A percentile compares a stretch with the other conserved stretches of the same genome.
Conservation (phyloP, 2,113 vertebrate species). For the Passer domesticus region DNA sequence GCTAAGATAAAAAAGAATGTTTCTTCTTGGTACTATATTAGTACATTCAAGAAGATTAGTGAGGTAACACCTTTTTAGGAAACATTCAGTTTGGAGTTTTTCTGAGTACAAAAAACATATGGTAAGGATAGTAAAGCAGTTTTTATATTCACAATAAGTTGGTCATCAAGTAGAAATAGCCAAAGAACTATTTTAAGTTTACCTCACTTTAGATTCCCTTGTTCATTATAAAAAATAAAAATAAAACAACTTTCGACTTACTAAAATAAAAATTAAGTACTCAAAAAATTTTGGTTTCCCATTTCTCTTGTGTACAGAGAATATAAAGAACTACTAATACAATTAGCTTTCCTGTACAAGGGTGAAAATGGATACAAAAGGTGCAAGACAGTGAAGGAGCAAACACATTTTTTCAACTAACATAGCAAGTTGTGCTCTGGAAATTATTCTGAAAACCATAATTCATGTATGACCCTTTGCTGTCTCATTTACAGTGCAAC, state of each 20-base stretch:
- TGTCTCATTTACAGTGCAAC: not conserved
- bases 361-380: not conserved
- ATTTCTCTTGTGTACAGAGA: not conserved
- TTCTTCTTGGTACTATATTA: not conserved
- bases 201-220: not conserved
- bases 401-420: not conserved
- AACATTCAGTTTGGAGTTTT: not conserved
- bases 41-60: not conserved
- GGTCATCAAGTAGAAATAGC: not conserved
- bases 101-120: not conserved
- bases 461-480: not conserved
- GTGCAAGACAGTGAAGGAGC: not conserved
- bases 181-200: not conserved
- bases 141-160: not conserved
- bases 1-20: not conserved
- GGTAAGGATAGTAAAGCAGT: not conserved
- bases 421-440: not conserved
- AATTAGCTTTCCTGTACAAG: not conserved
- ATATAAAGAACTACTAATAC: not conserved
- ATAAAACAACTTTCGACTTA: not conserved
- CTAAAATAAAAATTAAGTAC: not conserved
- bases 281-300: not conserved
- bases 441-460: slow-evolving; percentile 21
- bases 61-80: not conserved
- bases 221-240: not conserved